phyloP scores from a whole-genome alignment of 2,113 vertebrate species.

The Lonchura striata region DNA sequence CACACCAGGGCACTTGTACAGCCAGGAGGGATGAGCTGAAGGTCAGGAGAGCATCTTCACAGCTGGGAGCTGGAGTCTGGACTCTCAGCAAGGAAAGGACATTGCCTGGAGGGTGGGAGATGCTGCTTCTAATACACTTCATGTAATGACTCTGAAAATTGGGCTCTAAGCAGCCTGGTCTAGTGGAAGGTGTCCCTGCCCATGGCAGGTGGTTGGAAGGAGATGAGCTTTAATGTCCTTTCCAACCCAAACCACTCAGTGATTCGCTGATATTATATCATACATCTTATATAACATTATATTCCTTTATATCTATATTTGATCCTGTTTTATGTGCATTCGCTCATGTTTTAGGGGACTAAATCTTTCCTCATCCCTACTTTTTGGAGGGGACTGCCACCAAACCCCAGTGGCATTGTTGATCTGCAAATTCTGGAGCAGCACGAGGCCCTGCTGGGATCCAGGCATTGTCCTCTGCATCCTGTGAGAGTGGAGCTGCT shows the following conservation, averaged over 20 bases:
- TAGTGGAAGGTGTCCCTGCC: not conserved
- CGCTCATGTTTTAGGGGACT: not conserved
- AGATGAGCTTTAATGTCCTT: not conserved
- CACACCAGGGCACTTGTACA: not conserved
- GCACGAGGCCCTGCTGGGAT: not conserved
- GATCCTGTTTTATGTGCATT: not conserved
- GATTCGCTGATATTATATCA: not conserved
- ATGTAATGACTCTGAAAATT: not conserved
- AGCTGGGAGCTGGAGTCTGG: not conserved
- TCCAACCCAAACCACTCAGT: not conserved
- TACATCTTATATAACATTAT: not conserved
- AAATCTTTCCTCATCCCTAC: not conserved
- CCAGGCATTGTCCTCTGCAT: not conserved
- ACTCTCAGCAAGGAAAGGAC: not conserved
- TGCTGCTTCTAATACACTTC: not conserved
- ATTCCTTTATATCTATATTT: not conserved
- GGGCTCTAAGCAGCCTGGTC: not conserved
- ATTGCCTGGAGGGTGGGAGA: not conserved
- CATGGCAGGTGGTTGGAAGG: not conserved
- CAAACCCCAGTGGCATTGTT: not conserved
- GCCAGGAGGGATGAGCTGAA: not conserved
- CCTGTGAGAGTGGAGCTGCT: not conserved
- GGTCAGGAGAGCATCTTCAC: not conserved
- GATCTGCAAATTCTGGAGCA: not conserved
- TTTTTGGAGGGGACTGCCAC: not conserved